Evolutionary conservation across 2,113 vertebrate species (phyloP).

Genomic region (Falco punctatus): DNA sequence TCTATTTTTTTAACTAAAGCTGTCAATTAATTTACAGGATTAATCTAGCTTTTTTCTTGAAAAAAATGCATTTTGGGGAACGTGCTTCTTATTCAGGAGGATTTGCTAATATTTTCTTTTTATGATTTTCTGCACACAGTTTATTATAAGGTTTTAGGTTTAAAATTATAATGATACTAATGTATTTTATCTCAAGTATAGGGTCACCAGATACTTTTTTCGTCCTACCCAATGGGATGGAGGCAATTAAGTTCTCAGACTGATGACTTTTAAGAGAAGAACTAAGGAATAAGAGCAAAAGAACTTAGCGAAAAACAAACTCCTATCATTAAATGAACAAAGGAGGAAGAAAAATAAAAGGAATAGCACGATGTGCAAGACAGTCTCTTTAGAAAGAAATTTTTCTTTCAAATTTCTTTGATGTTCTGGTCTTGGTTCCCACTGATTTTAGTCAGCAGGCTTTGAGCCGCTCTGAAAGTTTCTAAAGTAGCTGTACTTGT

Average conservation of each 20-base stretch:
- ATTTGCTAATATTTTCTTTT: background rate
- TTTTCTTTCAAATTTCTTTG: background rate
- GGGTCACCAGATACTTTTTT: background rate
- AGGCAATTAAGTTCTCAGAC: background rate
- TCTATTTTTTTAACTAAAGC: background rate
- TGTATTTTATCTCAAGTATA: background rate
- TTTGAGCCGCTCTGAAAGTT: background rate
- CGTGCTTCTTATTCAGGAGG: background rate
- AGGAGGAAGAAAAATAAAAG: background rate
- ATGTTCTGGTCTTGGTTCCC: background rate
- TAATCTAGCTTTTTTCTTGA: background rate
- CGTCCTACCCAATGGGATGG: background rate
- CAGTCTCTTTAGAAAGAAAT: background rate
- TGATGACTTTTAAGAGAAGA: background rate
- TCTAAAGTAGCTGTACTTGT: background rate
- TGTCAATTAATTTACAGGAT: background rate
- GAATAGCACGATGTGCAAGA: background rate
- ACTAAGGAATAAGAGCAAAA: background rate
- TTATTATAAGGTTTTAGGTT: background rate
- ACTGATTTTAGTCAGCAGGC: background rate
- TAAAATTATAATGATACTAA: background rate
- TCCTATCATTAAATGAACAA: background rate
- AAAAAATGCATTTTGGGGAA: background rate
- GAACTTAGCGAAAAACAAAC: background rate
- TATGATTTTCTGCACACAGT: background rate